Percentiles rank a stretch among this genome's conserved stretches.
phyloP scores from a whole-genome alignment of 2,797 vertebrate genomes.

The Perodicticus potto region DNA sequence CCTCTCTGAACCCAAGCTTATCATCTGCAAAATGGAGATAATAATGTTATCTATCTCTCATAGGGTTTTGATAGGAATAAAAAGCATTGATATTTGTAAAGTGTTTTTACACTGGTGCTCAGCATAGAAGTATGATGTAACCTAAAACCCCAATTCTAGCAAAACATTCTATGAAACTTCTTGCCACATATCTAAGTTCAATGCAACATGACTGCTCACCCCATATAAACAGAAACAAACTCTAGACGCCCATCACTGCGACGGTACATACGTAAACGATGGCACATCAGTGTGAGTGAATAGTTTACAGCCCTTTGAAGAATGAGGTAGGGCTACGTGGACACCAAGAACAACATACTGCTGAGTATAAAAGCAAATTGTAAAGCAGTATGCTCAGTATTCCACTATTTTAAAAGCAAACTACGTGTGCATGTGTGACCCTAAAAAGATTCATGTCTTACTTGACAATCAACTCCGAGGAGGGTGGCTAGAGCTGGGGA shows the following conservation, averaged over 20 bases:
- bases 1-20: not conserved
- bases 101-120: not conserved
- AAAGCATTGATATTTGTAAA: slow-evolving; percentile 33
- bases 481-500: not conserved
- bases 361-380: slow-evolving; percentile 19
- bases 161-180: slow-evolving; percentile 6
- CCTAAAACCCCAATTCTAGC: slow-evolving; percentile 10
- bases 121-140: not conserved
- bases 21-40: not conserved
- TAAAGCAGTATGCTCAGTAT: not conserved
- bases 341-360: not conserved
- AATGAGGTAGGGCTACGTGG: not conserved
- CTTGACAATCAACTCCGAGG: not conserved
- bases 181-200: not conserved
- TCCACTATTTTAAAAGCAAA: slow-evolving; percentile 20
- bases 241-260: not conserved
- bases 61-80: not conserved
- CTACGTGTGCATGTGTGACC: not conserved
- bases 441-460: not conserved
- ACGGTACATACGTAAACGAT: slow-evolving; percentile 44
- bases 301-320: slow-evolving; percentile 14
- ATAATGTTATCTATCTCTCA: not conserved
- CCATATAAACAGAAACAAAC: not conserved
- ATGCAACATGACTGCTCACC: not conserved
- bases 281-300: not conserved